Evolutionary conservation across 1,140 invertebrate genomes (phyloP).

Genomic region (Zaprionus africanus): DNA sequence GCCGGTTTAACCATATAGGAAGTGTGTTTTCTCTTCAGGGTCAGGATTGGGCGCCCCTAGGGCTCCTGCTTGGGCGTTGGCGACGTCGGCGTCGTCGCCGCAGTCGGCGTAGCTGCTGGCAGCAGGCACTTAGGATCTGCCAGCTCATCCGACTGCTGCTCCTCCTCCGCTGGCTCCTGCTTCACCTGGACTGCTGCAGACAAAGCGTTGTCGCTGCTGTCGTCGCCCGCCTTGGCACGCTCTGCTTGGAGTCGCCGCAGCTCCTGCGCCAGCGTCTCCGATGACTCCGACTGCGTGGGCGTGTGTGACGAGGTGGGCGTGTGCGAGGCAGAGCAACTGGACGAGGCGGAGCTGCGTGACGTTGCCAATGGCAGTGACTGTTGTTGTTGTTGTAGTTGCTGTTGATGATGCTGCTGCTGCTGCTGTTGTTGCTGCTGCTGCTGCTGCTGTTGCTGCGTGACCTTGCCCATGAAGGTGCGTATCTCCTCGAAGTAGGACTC

Average conservation of each 20-base stretch:
- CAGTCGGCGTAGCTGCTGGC: conserved; percentile 3
- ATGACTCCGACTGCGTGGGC: conserved; percentile 62
- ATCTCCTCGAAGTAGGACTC: conserved; percentile 97
- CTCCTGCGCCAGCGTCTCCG: conserved; percentile 44
- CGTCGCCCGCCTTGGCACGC: conserved; percentile 23
- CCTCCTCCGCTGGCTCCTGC: conserved; percentile 10
- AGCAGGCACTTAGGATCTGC: conserved; percentile 42
- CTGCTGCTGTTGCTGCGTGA: conserved; percentile 86
- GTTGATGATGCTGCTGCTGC: conserved; percentile 46
- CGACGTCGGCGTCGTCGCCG: conserved; percentile 7
- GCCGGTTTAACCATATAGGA: conserved; percentile 51
- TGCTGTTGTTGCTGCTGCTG: conserved; percentile 64
- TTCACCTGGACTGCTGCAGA: background rate
- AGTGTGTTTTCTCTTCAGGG: conserved; percentile 20
- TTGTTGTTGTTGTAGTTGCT: conserved; percentile 49
- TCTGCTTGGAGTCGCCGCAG: conserved; percentile 48
- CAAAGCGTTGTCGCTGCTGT: conserved; percentile 19
- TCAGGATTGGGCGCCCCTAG: conserved; percentile 36
- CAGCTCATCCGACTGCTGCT: background rate
- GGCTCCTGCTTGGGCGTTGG: conserved; percentile 48
- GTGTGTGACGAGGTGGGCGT: conserved; percentile 68
- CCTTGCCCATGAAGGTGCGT: conserved; percentile 96
- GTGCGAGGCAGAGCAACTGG: conserved; percentile 66
- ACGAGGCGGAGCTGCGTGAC: conserved; percentile 60
- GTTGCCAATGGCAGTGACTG: conserved; percentile 67